phyloP scores from a whole-genome alignment of 2,797 vertebrate species.

The Echeneis naucrates region DNA sequence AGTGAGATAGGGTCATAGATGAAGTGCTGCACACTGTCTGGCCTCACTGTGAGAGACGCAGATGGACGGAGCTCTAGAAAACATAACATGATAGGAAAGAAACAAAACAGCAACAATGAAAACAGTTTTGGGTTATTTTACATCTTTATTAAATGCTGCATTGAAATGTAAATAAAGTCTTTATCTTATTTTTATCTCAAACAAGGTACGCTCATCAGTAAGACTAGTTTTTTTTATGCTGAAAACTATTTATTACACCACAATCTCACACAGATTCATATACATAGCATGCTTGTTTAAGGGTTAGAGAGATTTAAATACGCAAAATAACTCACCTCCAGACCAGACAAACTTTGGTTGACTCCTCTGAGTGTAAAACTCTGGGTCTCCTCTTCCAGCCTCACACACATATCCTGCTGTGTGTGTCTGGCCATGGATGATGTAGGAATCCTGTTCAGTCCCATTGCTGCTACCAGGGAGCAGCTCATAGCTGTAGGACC shows the following conservation, averaged over 20 bases:
- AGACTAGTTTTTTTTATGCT: too few relatives aligned
- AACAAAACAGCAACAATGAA: too few relatives aligned
- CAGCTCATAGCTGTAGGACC: constrained; percentile 30
- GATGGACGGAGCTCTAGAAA: not conserved
- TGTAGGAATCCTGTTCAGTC: constrained; percentile 34
- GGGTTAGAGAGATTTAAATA: too few relatives aligned
- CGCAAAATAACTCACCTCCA: constrained; percentile 52
- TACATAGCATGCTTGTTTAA: too few relatives aligned
- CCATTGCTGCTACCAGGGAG: constrained; percentile 38
- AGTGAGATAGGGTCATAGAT: constrained; percentile 7
- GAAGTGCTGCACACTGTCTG: not conserved
- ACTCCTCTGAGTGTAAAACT: constrained; percentile 8
- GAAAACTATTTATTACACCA: too few relatives aligned
- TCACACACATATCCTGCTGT: constrained; percentile 60
- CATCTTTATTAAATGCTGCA: too few relatives aligned
- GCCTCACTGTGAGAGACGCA: not conserved
- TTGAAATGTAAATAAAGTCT: too few relatives aligned
- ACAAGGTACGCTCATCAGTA: too few relatives aligned
- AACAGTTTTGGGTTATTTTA: too few relatives aligned
- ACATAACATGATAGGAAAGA: not conserved
- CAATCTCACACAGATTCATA: too few relatives aligned
- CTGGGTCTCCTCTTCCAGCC: constrained; percentile 59
- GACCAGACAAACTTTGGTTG: constrained; percentile 32
- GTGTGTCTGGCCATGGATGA: constrained; percentile 31
- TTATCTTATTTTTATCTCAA: too few relatives aligned